A percentile compares a stretch with the other conserved stretches of the same genome.
Conservation (phyloP, 1,140 invertebrate genomes). For the Coptotermes formosanus region DNA sequence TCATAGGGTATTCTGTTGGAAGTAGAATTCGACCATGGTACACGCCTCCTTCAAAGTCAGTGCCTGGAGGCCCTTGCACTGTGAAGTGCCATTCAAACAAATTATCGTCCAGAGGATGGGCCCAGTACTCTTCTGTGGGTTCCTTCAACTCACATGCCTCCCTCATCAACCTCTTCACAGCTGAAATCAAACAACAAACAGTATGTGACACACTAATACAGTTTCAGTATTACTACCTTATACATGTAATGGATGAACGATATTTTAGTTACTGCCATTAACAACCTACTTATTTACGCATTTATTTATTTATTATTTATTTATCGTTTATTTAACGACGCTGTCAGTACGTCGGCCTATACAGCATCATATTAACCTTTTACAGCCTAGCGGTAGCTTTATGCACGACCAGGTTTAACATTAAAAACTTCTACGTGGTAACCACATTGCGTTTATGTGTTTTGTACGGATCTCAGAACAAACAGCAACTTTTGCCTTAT, state of each 20-base stretch:
- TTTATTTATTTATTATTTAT: too few relatives aligned
- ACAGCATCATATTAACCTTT: too few relatives aligned
- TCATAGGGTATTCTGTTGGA: conserved; percentile 94
- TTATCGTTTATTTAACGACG: background rate
- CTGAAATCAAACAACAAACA: conserved; percentile 50
- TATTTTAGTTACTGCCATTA: background rate
- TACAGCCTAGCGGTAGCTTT: too few relatives aligned
- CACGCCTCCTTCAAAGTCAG: conserved; percentile 86
- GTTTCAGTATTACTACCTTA: background rate
- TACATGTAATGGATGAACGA: background rate
- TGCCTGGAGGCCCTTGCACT: conserved; percentile 79
- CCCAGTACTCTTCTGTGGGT: conserved; percentile 87
- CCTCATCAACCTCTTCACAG: conserved; percentile 91
- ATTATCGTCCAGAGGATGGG: conserved; percentile 91
- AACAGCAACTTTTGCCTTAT: too few relatives aligned
- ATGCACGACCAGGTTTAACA: too few relatives aligned
- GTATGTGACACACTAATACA: too few relatives aligned
- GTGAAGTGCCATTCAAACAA: conserved; percentile 99
- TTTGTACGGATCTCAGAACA: too few relatives aligned
- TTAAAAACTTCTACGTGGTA: too few relatives aligned
- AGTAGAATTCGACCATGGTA: conserved; percentile 92
- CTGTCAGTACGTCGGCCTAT: too few relatives aligned
- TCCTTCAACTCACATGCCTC: conserved; percentile 85
- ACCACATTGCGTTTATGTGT: too few relatives aligned
- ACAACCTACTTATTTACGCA: background rate